Evolutionary conservation across 1,140 invertebrate genomes (phyloP).

Genomic region (Octopus sinensis): DNA sequence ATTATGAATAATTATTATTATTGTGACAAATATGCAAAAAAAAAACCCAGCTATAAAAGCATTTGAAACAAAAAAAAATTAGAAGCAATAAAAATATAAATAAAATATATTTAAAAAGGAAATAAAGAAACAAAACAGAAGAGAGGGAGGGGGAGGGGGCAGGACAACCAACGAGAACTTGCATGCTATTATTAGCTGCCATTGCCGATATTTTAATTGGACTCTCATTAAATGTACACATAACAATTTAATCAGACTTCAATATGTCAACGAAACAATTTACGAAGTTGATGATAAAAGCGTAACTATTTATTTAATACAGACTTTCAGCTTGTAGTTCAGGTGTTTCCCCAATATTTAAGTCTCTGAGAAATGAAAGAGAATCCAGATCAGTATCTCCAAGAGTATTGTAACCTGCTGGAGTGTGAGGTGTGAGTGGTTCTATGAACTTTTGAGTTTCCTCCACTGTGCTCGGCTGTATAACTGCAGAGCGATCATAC

Average conservation of each 20-base stretch:
- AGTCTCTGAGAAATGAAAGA: conserved; percentile 46
- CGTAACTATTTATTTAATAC: neutral
- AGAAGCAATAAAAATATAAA: neutral
- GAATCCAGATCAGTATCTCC: conserved; percentile 42
- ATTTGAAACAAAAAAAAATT: neutral
- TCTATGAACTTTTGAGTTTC: conserved; percentile 33
- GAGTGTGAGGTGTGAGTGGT: conserved; percentile 47
- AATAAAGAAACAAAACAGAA: neutral
- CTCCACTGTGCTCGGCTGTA: conserved; percentile 15
- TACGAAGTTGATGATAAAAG: neutral
- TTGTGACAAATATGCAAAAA: too few relatives aligned
- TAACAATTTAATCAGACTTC: too few relatives aligned
- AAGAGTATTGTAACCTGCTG: conserved; percentile 46
- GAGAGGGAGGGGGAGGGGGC: neutral
- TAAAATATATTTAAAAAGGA: neutral
- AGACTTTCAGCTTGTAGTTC: conserved; percentile 27
- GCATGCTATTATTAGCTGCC: too few relatives aligned
- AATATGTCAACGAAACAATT: too few relatives aligned
- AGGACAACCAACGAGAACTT: neutral
- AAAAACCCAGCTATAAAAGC: too few relatives aligned
- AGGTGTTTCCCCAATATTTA: conserved; percentile 47
- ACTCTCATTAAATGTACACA: too few relatives aligned
- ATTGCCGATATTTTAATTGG: too few relatives aligned
- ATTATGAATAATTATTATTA: too few relatives aligned
- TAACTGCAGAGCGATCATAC: conserved; percentile 13